phyloP scores from a whole-genome alignment of 2,797 vertebrate species.

The Phaenicophaeus curvirostris region DNA sequence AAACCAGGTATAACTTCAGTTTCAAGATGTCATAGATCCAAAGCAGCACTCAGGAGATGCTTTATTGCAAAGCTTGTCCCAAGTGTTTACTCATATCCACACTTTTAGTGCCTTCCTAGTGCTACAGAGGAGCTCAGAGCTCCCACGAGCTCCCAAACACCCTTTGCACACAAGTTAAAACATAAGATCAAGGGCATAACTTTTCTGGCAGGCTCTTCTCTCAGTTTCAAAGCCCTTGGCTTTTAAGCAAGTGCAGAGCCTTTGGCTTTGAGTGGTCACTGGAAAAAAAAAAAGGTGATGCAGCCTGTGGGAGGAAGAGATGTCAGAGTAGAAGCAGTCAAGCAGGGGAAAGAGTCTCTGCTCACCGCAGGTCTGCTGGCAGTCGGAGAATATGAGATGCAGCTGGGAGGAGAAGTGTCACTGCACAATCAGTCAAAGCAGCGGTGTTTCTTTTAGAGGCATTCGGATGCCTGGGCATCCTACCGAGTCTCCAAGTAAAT shows the following conservation, averaged over 20 bases:
- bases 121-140: background rate
- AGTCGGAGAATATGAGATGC: background rate
- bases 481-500: constrained; percentile 37
- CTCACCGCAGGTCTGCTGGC: constrained; percentile 13
- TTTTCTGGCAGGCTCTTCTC: background rate
- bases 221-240: background rate
- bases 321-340: background rate
- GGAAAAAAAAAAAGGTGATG: background rate
- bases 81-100: background rate
- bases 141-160: background rate
- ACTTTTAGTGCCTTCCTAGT: background rate
- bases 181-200: background rate
- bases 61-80: background rate
- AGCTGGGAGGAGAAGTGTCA: constrained; percentile 39
- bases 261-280: background rate
- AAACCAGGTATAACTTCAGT: background rate
- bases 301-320: background rate
- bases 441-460: constrained; percentile 27
- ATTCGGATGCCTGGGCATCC: constrained; percentile 28
- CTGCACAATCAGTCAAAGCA: constrained; percentile 57
- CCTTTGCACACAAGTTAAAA: background rate
- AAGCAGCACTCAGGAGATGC: background rate
- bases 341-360: background rate
- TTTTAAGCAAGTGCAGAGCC: background rate
- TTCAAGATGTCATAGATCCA: background rate